Evolutionary conservation across 2,797 vertebrate genomes (phyloP), one percentile per base, ranked within the genome.

Genomic region (Gephyroberyx darwinii): DNA sequence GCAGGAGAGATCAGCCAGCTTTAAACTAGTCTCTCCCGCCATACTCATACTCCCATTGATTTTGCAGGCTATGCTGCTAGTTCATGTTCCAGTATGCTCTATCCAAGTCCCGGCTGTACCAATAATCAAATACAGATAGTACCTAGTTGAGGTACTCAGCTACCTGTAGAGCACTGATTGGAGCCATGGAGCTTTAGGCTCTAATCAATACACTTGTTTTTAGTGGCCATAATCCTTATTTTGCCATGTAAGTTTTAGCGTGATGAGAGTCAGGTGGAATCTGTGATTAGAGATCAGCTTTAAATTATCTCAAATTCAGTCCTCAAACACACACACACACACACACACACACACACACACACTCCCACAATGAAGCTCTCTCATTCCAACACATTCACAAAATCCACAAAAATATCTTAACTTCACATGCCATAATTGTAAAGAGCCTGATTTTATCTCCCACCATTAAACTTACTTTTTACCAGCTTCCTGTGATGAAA

Each of bases 371-470:
- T 10, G 41, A 12, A 13, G 16, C 47, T n/a, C 47, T 50, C 8
- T 19, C 47, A 50, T 50, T n/a, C 6, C 47, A 50, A n/a, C 47
- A n/a, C 7, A 50, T n/a, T 19, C 16, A 35, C 20, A 12, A 62
- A 47, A 62, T 35, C 39, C 16, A 16, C 3, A 26, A 30, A 67
- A 77, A 54, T 71, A 57, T 73, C 66, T 82, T 31, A 12, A 9
- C 76, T 52, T 74, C 45, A 69, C 80, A 81, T 65, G 45, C 67
- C 61, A 63, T 8, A 55, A 65, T 55, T 54, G 17, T 81, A 55
- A 81, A 43, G 64, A 58, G 66, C 78, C 3, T 16, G 14, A 30
- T 61, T 68, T 68, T 43, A 75, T 70, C 33, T 65, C 12, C 33
- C 30, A 77, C 73, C 70, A 62, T 20, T 12, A 80, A 67, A 71